Evolutionary conservation across 2,113 vertebrate genomes (phyloP), one percentile per base, ranked within the genome.

Genomic region (Trematomus loennbergii): DNA sequence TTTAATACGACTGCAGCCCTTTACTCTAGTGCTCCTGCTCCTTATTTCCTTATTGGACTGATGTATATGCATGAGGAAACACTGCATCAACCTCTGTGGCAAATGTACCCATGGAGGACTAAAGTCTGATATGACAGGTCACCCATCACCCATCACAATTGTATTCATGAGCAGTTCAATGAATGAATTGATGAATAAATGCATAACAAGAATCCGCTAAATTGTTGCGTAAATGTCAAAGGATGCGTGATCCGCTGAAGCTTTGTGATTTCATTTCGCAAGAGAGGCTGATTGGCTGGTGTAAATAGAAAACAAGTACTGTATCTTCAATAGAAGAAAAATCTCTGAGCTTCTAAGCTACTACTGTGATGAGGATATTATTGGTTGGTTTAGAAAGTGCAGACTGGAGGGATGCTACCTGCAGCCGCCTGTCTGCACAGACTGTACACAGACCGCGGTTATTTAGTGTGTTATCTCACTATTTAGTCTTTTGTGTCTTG

Each of bases 191-290:
- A 93, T 94, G 92, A 92, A 93, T 94, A 92, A 91, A 92, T 93
- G 89, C 88, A 93, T 94, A 92, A 93, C 88, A 93, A 84, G 83
- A 91, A 88, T 85, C 86, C 15, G 36, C 84, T 85, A 74, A 88
- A 91, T 90, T 92, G 89, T 86, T 81, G 88, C 61, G 76, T 89
- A 93, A 94, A 94, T 94, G 91, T 94, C 93, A 93, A 84, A 94
- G 87, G 88, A 91, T 76, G 85, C 70, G 76, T 73, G 84, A 86
- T 84, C 75, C 2, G 40, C 63, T 20, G 58, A 78, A 81, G 81
- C 83, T 82, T 75, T 78, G 84, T 82, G 64, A 83, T 93, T 91
- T 91, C 76, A 87, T 86, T 87, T 49, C 67, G 29, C 60, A 5
- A 67, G 61, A 73, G 52, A 61, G 71, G 78, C 63, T 84, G 84